Base-by-base conservation (phyloP, 1,140 invertebrate genomes). In the Orchesella cincta region DNA sequence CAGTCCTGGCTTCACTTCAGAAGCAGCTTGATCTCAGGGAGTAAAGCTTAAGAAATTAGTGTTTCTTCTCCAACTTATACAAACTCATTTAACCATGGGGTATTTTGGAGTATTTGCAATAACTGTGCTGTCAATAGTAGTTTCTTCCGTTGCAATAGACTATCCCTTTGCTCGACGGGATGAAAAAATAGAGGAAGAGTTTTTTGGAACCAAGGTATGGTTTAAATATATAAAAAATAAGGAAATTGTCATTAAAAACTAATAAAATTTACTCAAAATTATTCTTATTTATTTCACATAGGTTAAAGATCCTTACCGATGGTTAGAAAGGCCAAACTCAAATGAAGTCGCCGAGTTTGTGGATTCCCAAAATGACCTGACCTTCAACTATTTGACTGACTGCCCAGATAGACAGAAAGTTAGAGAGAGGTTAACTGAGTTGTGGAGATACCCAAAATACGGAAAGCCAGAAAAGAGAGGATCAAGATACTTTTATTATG, bases 261-360 rank as follows among this genome's bases (percentile, higher is more conserved):
- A n/a, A n/a, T n/a, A n/a, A n/a, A 46, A 18, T 46, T 46, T 46
- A 46, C 5, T 8, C 39, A 8, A 46, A 46, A 46, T 46, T 8
- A 28, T 20, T 71, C n/a, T 54, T 2, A 54, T 70, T 34, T 64
- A 39, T 33, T 26, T 80, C 78, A 77, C 85, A 82, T 75, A 97
- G 94, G 88, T 98, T 75, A 77, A 85, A 80, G 97, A 99, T 87
- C 94, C 95, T 0, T 99, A 98, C 85, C 90, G 96, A 71, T 98
- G 95, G 95, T 85, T 99, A 33, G 97, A 99, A 87, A 93, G 98
- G 87, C 95, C 96, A 0, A 94, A 98, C 84, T 89, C 92, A 0
- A 89, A 92, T 78, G 95, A 98, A 87, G 98, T 96, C 0, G 93
- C 95, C 85, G 87, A 90, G 54, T 99, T 95, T 89, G 93, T 99